These are phyloP conservation scores for Petrolisthes manimaculis DNA, from an alignment of 2,888 invertebrate genomes.

Conservation along the genomic window DNA sequence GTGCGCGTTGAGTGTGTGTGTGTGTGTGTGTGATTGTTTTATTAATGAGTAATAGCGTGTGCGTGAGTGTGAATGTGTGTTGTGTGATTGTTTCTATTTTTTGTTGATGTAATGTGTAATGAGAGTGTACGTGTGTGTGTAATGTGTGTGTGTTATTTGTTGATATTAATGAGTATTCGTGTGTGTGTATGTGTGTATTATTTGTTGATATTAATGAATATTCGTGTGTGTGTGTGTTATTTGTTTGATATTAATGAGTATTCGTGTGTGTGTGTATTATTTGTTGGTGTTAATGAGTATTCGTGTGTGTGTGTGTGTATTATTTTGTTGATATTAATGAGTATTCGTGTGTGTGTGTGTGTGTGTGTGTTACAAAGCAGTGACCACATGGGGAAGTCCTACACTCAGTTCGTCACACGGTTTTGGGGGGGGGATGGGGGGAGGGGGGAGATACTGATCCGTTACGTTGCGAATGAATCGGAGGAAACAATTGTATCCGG, in stretches of 20 bases:
- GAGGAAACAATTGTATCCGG: neutral
- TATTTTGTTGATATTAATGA: neutral
- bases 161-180: neutral
- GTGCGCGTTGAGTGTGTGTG: no score
- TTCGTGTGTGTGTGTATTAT: neutral
- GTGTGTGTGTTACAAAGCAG: neutral
- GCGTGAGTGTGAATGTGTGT: neutral
- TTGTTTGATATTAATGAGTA: neutral
- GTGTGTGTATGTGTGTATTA: slow-evolving; percentile 20
- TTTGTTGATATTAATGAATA: neutral
- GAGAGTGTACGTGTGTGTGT: neutral
- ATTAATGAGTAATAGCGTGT: neutral
- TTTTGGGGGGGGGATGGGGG: neutral
- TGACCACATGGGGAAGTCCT: no score
- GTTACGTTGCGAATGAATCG: neutral
- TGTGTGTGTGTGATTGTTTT: no score
- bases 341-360: neutral
- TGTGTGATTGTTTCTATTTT: no score
- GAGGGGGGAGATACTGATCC: neutral
- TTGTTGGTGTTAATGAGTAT: neutral
- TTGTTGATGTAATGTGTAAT: no score
- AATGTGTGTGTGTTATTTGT: neutral
- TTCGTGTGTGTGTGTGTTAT: slow-evolving; percentile 15
- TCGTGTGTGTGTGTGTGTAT: slow-evolving; percentile 1
- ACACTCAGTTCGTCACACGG: neutral